These are phyloP conservation scores for Oscheius onirici DNA, from an alignment of 2,888 invertebrate genomes.

Conservation along the genomic window DNA sequence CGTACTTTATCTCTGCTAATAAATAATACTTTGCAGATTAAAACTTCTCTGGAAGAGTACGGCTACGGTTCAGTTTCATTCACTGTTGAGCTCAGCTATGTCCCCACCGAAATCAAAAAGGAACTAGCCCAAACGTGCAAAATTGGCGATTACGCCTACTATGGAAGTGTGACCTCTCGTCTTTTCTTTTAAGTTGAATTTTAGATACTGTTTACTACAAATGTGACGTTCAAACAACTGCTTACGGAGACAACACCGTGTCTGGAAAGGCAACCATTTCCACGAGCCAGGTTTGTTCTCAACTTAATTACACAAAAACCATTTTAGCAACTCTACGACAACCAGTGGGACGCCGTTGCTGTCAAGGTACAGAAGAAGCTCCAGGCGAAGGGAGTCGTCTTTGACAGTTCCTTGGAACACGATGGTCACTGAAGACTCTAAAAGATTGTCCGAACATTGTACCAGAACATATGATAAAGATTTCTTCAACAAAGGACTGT, in stretches of 20 bases:
- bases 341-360: background rate
- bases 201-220: conserved; percentile 10
- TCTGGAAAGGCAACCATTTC: conserved; percentile 1
- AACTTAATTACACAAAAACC: background rate
- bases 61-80: too few species aligned
- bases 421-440: too few species aligned
- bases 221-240: background rate
- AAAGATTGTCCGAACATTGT: too few species aligned
- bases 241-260: background rate
- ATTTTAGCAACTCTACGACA: background rate
- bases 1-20: too few species aligned
- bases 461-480: too few species aligned
- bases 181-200: background rate
- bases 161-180: background rate
- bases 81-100: too few species aligned
- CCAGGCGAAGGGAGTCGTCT: background rate
- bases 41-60: too few species aligned
- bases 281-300: background rate
- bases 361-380: background rate
- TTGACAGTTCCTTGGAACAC: background rate
- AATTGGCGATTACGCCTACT: background rate
- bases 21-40: too few species aligned
- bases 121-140: too few species aligned
- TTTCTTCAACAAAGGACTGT: too few species aligned
- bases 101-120: too few species aligned